A percentile compares a stretch with the other conserved stretches of the same genome.
These are phyloP conservation scores for Struthio camelus DNA, from an alignment of 2,113 vertebrate genomes.

Conservation along the genomic window DNA sequence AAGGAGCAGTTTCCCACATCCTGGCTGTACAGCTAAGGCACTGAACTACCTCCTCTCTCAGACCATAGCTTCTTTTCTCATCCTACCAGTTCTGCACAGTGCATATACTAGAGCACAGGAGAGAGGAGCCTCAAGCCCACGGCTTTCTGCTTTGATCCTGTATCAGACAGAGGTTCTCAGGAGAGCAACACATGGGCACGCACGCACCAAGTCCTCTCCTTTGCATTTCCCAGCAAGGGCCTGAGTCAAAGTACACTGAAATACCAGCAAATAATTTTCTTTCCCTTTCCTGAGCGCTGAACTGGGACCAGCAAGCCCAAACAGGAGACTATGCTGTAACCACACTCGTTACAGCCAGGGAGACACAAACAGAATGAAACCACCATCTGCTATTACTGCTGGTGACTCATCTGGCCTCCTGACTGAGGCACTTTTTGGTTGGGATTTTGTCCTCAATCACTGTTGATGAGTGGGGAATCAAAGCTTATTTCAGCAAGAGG, in stretches of 20 bases:
- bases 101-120: rapidly evolving
- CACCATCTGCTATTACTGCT: not conserved
- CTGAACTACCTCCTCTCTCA: not conserved
- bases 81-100: not conserved
- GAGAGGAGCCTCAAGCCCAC: not conserved
- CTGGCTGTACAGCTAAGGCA: not conserved
- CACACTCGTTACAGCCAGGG: rapidly evolving
- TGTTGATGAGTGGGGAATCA: not conserved
- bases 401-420: not conserved
- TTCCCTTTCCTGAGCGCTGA: not conserved
- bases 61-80: rapidly evolving
- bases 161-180: rapidly evolving
- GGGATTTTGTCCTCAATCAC: not conserved
- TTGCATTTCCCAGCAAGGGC: not conserved
- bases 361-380: not conserved
- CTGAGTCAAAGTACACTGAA: not conserved
- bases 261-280: not conserved
- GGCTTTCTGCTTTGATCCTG: not conserved
- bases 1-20: not conserved
- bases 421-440: not conserved
- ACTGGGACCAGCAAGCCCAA: not conserved
- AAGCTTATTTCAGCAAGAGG: not conserved
- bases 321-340: not conserved
- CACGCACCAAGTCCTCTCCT: not conserved
- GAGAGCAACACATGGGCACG: rapidly evolving